Conservation (phyloP, 2,113 vertebrate species). For the Pachypanchax playfairii region DNA sequence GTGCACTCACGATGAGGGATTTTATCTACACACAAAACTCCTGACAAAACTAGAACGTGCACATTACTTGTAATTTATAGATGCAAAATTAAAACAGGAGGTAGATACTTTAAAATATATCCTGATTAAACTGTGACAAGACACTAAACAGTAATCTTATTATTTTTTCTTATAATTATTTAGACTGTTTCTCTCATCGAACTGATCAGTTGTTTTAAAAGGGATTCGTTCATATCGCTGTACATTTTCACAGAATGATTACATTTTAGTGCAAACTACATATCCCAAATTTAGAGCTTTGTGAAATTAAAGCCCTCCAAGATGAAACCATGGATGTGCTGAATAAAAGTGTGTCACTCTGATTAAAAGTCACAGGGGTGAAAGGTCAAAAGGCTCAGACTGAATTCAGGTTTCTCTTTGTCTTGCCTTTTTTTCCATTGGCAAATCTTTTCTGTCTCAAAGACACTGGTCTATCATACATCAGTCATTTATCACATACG, state of each 20-base stretch:
- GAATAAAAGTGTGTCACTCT: slow-evolving; percentile 4
- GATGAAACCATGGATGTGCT: background rate
- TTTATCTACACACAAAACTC: slow-evolving; percentile 2
- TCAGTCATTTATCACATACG: slow-evolving; percentile 34
- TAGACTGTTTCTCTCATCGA: too few relatives aligned
- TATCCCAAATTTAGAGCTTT: too few relatives aligned
- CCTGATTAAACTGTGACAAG: too few relatives aligned
- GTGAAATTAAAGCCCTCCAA: too few relatives aligned
- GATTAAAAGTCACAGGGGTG: slow-evolving; percentile 32
- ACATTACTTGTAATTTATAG: background rate
- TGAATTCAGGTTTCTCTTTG: slow-evolving; percentile 28
- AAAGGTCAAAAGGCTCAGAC: slow-evolving; percentile 46
- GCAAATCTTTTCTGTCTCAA: slow-evolving; percentile 18
- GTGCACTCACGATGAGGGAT: background rate
- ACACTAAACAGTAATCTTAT: background rate
- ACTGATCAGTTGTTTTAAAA: too few relatives aligned
- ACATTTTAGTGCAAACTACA: too few relatives aligned
- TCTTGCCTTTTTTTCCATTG: slow-evolving; percentile 36
- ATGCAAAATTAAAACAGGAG: too few relatives aligned
- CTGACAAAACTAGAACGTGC: background rate
- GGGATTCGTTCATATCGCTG: too few relatives aligned
- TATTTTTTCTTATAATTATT: background rate
- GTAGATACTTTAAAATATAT: background rate
- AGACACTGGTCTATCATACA: slow-evolving; percentile 5
- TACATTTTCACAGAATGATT: too few relatives aligned